These are phyloP conservation scores for Gymnocephalus cernua DNA, from an alignment of 2,113 vertebrate genomes.

Conservation along the genomic window DNA sequence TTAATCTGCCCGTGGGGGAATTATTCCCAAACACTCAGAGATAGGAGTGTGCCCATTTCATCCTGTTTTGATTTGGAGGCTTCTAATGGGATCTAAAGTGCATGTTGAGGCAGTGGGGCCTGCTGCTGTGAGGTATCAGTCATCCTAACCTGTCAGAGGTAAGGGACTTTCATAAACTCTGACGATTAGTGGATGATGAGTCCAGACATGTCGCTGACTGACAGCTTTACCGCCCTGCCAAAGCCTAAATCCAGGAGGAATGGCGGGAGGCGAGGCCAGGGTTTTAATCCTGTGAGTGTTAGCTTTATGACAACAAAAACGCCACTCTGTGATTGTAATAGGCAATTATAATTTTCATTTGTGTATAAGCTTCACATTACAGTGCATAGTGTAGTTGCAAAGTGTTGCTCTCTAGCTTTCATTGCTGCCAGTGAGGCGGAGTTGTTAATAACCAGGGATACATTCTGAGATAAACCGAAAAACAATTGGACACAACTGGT, in stretches of 20 bases:
- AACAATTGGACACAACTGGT: constrained; percentile 80
- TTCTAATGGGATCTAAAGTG: constrained; percentile 58
- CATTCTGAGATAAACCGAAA: constrained; percentile 57
- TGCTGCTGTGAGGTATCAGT: constrained; percentile 70
- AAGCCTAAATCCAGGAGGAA: constrained; percentile 84
- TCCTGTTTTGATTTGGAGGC: constrained; percentile 71
- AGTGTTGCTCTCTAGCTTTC: constrained; percentile 27
- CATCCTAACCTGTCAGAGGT: constrained; percentile 72
- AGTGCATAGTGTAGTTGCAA: not conserved
- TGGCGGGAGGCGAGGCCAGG: constrained; percentile 72
- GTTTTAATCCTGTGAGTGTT: constrained; percentile 64
- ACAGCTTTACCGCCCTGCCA: constrained; percentile 83
- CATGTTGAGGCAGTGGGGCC: constrained; percentile 70
- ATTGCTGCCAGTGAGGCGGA: constrained; percentile 49
- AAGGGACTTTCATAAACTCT: constrained; percentile 87
- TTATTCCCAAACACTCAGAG: constrained; percentile 42
- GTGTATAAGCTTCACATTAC: not conserved
- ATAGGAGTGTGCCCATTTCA: constrained; percentile 57
- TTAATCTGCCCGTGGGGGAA: constrained; percentile 75
- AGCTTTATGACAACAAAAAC: constrained; percentile 37
- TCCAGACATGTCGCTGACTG: constrained; percentile 84
- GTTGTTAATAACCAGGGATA: constrained; percentile 45
- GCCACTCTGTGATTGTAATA: constrained; percentile 26
- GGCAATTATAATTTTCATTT: constrained; percentile 21
- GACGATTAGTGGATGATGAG: constrained; percentile 87